phyloP scores from a whole-genome alignment of 37 sponge, comb jelly and placozoan species.

The Crambe crambe region DNA sequence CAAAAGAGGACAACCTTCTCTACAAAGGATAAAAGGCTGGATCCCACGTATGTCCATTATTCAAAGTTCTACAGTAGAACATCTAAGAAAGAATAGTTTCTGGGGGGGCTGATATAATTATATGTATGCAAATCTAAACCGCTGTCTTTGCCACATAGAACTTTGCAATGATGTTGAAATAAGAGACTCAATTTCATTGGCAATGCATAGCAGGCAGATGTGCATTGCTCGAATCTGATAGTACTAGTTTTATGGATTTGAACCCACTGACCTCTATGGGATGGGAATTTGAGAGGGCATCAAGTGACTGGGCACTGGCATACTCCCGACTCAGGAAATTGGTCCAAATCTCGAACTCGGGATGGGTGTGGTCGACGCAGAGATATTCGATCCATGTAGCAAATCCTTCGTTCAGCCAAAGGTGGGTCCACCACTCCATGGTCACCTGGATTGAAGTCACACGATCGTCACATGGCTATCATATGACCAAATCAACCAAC shows the following conservation, averaged over 20 bases:
- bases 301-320: conserved; percentile 68
- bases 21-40: too few species aligned
- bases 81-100: too few species aligned
- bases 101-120: too few species aligned
- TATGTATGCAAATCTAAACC: too few species aligned
- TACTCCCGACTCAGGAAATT: conserved; percentile 82
- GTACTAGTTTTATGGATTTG: not conserved
- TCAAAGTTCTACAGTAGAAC: too few species aligned
- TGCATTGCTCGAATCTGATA: not conserved
- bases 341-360: conserved; percentile 93
- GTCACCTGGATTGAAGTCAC: conserved; percentile 75
- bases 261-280: conserved; percentile 71
- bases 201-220: too few species aligned
- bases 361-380: conserved; percentile 93
- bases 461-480: conserved; percentile 79
- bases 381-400: conserved; percentile 94
- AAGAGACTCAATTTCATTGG: too few species aligned
- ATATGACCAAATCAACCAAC: conserved; percentile 26
- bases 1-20: too few species aligned
- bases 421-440: too few species aligned
- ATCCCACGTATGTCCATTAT: too few species aligned
- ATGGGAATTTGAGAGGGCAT: conserved; percentile 85
- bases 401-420: conserved; percentile 98
- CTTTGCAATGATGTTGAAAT: too few species aligned
- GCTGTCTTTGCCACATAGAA: too few species aligned